These are phyloP conservation scores for Apogon hyalosoma DNA, from an alignment of 2,797 vertebrate genomes.

Conservation along the genomic window DNA sequence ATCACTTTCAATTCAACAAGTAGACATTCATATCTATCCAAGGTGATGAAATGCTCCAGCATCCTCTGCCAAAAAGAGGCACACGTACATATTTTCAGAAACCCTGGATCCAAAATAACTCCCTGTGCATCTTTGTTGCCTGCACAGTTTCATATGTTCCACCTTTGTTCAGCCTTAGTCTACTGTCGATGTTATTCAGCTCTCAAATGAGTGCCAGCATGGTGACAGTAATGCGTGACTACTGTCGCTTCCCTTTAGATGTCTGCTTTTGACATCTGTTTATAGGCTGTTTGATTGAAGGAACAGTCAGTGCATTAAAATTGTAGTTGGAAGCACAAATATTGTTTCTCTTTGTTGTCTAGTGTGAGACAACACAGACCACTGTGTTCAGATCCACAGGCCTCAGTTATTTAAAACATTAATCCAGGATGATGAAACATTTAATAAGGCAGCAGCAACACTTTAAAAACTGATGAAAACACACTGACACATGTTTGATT, in stretches of 20 bases:
- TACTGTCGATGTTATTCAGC: background rate
- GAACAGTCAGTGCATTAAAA: slow-evolving; percentile 39
- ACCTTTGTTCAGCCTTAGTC: background rate
- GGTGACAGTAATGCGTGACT: slow-evolving; percentile 14
- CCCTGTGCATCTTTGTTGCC: no score
- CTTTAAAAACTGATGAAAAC: slow-evolving; percentile 39
- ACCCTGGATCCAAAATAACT: no score
- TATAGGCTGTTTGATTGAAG: slow-evolving; percentile 26
- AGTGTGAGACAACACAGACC: slow-evolving; percentile 16
- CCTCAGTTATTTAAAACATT: slow-evolving; percentile 46
- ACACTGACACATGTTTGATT: slow-evolving; percentile 39
- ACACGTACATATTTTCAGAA: no score
- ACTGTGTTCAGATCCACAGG: slow-evolving; percentile 9
- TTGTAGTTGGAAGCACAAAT: slow-evolving; percentile 50
- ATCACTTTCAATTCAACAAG: no score
- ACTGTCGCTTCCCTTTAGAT: slow-evolving; percentile 25
- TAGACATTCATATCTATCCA: no score
- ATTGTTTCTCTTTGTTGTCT: slow-evolving; percentile 22
- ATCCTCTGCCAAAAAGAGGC: no score
- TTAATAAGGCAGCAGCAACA: slow-evolving; percentile 55
- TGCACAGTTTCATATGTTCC: background rate
- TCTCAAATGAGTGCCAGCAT: slow-evolving; percentile 20
- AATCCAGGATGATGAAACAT: slow-evolving; percentile 61
- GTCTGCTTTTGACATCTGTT: slow-evolving; percentile 47
- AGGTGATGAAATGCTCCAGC: no score